These are phyloP conservation scores for Corythaixoides concolor DNA, from an alignment of 2,113 vertebrate genomes.

Conservation along the genomic window DNA sequence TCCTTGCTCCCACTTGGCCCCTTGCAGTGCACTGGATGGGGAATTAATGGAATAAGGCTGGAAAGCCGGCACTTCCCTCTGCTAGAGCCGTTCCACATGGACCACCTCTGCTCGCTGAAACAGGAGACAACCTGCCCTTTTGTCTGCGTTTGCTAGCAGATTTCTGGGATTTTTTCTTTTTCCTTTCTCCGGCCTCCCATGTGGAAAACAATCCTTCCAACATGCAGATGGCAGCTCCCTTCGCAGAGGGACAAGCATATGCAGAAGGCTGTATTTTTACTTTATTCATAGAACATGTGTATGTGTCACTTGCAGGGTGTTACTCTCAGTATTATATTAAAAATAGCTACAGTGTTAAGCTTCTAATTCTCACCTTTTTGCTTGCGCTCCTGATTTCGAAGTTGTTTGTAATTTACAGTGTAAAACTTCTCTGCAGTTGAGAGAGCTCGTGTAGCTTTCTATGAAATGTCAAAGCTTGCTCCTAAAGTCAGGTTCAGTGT, in stretches of 20 bases:
- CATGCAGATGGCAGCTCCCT: not conserved
- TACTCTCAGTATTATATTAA: slow-evolving; percentile 13
- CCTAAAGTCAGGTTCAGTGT: not conserved
- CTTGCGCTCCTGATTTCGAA: not conserved
- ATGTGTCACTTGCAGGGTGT: not conserved
- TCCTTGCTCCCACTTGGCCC: too few species aligned
- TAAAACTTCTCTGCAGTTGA: not conserved
- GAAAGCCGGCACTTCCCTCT: not conserved
- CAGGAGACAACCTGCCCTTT: not conserved
- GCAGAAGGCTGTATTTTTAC: not conserved
- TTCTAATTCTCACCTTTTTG: not conserved
- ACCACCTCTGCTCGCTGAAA: not conserved
- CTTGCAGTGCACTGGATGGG: not conserved
- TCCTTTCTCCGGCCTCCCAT: not conserved
- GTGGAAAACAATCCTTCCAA: not conserved
- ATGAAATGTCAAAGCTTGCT: not conserved
- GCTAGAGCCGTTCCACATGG: not conserved
- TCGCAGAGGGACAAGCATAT: not conserved
- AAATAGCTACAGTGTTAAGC: slow-evolving; percentile 1
- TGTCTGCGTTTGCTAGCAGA: not conserved
- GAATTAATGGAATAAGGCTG: not conserved
- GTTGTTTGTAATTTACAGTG: not conserved
- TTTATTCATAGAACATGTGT: not conserved
- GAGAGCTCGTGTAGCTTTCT: not conserved
- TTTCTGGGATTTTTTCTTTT: not conserved